Evolutionary conservation across 53 echinoderm and acorn worm species (phyloP).

Genomic region (Temnopleurus reevesii): DNA sequence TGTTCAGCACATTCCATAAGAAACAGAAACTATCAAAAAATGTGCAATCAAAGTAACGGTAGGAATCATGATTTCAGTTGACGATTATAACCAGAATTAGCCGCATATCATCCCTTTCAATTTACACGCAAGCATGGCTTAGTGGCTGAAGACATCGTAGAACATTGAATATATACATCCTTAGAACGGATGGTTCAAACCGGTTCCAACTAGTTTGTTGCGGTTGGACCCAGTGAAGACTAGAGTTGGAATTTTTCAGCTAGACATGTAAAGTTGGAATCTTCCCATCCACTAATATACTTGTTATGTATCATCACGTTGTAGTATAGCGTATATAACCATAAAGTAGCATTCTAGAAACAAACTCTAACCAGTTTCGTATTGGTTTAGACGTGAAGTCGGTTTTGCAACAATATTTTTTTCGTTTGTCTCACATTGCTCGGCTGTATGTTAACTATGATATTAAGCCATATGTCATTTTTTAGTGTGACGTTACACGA

Average conservation of each 20-base stretch:
- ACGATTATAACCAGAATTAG: background rate
- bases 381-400: constrained; percentile 59
- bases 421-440: constrained; percentile 42
- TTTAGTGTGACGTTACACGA: background rate
- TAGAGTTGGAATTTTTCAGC: background rate
- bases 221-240: background rate
- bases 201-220: background rate
- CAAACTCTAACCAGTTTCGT: constrained; percentile 43
- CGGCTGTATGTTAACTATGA: constrained; percentile 17
- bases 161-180: constrained; percentile 7
- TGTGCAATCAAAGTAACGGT: constrained; percentile 43
- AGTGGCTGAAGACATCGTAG: constrained; percentile 5
- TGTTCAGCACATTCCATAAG: constrained; percentile 49
- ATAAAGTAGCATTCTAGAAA: constrained; percentile 15
- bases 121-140: background rate
- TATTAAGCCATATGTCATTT: constrained; percentile 10
- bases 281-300: background rate
- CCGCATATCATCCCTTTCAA: constrained; percentile 15
- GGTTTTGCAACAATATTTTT: constrained; percentile 49
- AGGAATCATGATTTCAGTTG: background rate
- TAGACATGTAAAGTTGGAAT: background rate
- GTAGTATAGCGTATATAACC: constrained; percentile 35
- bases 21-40: constrained; percentile 24
- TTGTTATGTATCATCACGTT: constrained; percentile 14
- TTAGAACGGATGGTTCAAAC: background rate